Evolutionary conservation across 2,888 invertebrate species (phyloP).

Genomic region (Oscheius myriophilus): DNA sequence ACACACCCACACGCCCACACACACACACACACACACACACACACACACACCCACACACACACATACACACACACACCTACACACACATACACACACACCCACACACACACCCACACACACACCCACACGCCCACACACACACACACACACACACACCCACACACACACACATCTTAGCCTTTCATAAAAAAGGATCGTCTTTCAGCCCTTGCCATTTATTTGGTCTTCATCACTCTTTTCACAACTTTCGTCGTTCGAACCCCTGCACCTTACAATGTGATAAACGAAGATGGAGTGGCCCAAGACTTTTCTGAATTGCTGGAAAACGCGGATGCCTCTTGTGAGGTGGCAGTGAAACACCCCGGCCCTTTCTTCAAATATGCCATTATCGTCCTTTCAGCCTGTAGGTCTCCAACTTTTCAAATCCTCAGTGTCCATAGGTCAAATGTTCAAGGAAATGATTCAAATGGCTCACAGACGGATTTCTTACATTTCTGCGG

Average conservation of each 20-base stretch:
- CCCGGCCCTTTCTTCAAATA: neutral
- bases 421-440: neutral
- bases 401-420: neutral
- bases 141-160: no score
- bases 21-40: no score
- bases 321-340: slow-evolving; percentile 20
- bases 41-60: no score
- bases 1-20: no score
- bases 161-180: no score
- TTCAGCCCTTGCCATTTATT: slow-evolving; percentile 72
- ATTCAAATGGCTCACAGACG: slow-evolving; percentile 73
- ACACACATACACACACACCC: no score
- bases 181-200: neutral
- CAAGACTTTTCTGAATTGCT: slow-evolving; percentile 4
- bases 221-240: slow-evolving; percentile 72
- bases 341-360: slow-evolving; percentile 1
- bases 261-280: slow-evolving; percentile 62
- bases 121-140: no score
- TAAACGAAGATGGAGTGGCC: slow-evolving; percentile 31
- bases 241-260: slow-evolving; percentile 72
- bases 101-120: no score
- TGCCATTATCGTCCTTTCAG: slow-evolving; percentile 8
- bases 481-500: slow-evolving; percentile 73
- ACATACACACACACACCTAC: no score
- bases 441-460: slow-evolving; percentile 36